phyloP scores from a whole-genome alignment of 1,140 invertebrate genomes.

The Lutraria rhynchaena region DNA sequence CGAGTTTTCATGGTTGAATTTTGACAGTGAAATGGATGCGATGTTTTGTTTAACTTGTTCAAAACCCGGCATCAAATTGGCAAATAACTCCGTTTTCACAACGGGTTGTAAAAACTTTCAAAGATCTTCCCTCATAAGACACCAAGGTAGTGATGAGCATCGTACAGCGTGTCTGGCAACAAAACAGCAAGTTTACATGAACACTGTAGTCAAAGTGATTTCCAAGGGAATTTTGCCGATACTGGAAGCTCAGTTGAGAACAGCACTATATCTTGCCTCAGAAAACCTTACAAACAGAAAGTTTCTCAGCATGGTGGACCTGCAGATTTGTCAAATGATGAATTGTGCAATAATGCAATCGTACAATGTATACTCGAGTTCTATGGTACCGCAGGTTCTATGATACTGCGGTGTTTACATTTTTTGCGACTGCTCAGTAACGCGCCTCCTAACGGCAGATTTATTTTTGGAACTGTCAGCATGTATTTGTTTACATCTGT shows the following conservation, averaged over 20 bases:
- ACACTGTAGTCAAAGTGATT: neutral
- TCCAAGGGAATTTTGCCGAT: neutral
- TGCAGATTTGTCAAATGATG: neutral
- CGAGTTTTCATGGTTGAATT: too few species aligned
- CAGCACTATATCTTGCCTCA: constrained; percentile 7
- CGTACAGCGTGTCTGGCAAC: neutral
- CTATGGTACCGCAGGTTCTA: too few species aligned
- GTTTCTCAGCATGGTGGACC: constrained; percentile 5
- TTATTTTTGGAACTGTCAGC: too few species aligned
- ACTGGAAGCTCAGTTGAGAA: constrained; percentile 12
- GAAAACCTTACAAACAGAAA: constrained; percentile 35
- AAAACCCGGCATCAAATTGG: neutral
- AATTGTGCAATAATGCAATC: too few species aligned
- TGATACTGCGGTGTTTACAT: too few species aligned
- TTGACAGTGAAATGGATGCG: too few species aligned
- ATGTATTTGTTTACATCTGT: too few species aligned
- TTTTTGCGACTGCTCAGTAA: too few species aligned
- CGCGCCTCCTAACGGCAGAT: too few species aligned
- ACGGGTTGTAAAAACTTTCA: constrained; percentile 12
- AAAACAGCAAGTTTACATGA: constrained; percentile 16
- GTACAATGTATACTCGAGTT: too few species aligned
- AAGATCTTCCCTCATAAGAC: neutral
- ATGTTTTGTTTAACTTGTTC: too few species aligned
- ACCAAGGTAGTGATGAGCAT: constrained; percentile 5
- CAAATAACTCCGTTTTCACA: neutral